Base-by-base conservation (phyloP, 2,888 invertebrate species). In the Apotomis betuletana region DNA sequence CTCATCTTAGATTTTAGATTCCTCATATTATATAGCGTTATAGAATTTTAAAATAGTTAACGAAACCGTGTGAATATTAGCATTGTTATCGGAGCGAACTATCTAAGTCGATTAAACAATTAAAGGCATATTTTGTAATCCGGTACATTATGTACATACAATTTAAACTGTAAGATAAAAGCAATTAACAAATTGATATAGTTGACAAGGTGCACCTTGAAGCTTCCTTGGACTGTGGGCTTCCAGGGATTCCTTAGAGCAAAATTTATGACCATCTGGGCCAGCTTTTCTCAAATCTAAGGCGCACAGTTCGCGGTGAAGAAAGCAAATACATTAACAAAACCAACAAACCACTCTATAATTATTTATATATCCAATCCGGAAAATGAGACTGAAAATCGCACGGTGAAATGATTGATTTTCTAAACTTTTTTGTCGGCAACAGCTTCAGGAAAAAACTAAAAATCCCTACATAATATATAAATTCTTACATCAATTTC, bases 1-100 rank as follows among this genome's bases (percentile, higher is more conserved):
- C 97, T 52, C 97, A 97, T 86, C 94, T 98, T 81, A 94, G 97
- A 82, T 97, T 96, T 88, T 97, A 90, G 89, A 83, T 83, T 78
- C 51, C 41, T 41, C 5, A 10, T 82, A 84, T 12, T 49, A 87
- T 86, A 75, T 88, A 90, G 83, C 78, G 79, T 80, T 85, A 85
- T 80, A 84, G 72, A 85, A 83, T 83, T 85, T 5, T 49, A 52
- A 52, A 63, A 13, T 46, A 46, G 41, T 59, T 15, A 59, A 83
- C 83, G 81, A 82, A 80, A 85, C 81, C 77, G 83, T 87, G 87
- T 89, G 87, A 87, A 87, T 87, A 88, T 81, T 49, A 61, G 5
- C 10, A 62, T 64, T 54, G 52, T 12, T 41, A 52, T 54, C 44
- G 64, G 85, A 81, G 85, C 83, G 85, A 84, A 86, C 80, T 85